Percentiles rank a stretch among this genome's conserved stretches.
Evolutionary conservation across 2,888 invertebrate species (phyloP).

Genomic region (Rotaria macrura): DNA sequence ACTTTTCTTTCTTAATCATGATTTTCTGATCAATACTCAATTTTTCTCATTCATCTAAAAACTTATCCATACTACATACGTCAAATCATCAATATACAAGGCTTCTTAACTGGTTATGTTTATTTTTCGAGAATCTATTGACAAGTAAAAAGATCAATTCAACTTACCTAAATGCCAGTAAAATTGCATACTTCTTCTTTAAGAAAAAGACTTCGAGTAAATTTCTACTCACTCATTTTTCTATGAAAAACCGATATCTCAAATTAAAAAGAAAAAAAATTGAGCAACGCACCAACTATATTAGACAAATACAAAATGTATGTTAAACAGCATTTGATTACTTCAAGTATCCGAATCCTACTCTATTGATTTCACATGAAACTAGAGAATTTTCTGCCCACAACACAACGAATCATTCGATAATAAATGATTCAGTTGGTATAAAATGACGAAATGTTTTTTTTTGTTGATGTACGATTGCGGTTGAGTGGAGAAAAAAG

Average conservation of each 20-base stretch:
- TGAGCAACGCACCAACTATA: too few relatives aligned
- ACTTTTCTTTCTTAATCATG: neutral
- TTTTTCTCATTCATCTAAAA: neutral
- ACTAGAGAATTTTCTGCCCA: neutral
- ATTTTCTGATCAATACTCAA: neutral
- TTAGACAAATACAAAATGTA: too few relatives aligned
- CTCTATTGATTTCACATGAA: neutral
- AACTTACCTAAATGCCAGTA: too few relatives aligned
- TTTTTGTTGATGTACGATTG: too few relatives aligned
- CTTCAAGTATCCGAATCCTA: neutral
- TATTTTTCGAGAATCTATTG: neutral
- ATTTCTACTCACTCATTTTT: too few relatives aligned
- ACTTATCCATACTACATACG: neutral
- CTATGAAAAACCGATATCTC: too few relatives aligned
- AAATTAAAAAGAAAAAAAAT: too few relatives aligned
- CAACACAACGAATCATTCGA: neutral
- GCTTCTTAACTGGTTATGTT: neutral
- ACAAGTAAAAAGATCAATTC: neutral
- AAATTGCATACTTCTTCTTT: too few relatives aligned
- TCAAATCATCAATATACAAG: neutral
- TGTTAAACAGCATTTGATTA: too few relatives aligned
- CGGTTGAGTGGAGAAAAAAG: neutral
- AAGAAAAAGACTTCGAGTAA: too few relatives aligned
- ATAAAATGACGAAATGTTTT: neutral
- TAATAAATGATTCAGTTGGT: neutral